Percentiles rank a stretch among this genome's conserved stretches.
Conservation (phyloP, 2,888 invertebrate species). For the Tipula lateralis region DNA sequence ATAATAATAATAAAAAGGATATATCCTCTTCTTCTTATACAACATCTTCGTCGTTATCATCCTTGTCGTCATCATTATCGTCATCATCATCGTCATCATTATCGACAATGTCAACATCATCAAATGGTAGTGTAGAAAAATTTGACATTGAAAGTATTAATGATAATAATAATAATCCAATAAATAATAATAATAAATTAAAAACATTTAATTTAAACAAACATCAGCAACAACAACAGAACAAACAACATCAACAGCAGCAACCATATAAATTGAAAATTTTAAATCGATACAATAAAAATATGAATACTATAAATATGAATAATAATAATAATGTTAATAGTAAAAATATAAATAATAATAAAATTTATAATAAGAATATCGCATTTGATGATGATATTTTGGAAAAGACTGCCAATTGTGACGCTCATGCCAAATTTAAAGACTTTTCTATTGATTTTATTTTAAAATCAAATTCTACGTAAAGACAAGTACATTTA, state of each 20-base stretch:
- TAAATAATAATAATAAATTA: not conserved
- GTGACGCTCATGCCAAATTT: constrained; percentile 49
- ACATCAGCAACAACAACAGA: not conserved
- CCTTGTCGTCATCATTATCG: constrained; percentile 37
- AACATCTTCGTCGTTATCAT: constrained; percentile 34
- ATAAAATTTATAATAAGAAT: constrained; percentile 25
- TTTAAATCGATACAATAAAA: constrained; percentile 13
- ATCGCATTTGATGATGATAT: constrained; percentile 27
- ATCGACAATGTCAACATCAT: constrained; percentile 25
- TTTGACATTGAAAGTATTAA: constrained; percentile 27
- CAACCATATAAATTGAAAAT: constrained; percentile 27
- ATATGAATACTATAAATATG: not conserved
- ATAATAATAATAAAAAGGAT: constrained; percentile 5
- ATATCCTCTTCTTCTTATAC: constrained; percentile 30
- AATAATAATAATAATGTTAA: constrained; percentile 4
- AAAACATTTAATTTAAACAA: not conserved
- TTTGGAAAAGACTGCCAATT: constrained; percentile 33
- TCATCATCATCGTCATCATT: constrained; percentile 38
- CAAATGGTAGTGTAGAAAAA: constrained; percentile 24
- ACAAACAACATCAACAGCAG: constrained; percentile 12
- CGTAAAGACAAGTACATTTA: not conserved
- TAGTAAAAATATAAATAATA: constrained; percentile 25
- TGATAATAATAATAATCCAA: constrained; percentile 2
- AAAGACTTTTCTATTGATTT: constrained; percentile 50
- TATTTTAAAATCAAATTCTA: constrained; percentile 40